Evolutionary conservation across 2,888 invertebrate genomes (phyloP).

Genomic region (Drosophila subquinaria): DNA sequence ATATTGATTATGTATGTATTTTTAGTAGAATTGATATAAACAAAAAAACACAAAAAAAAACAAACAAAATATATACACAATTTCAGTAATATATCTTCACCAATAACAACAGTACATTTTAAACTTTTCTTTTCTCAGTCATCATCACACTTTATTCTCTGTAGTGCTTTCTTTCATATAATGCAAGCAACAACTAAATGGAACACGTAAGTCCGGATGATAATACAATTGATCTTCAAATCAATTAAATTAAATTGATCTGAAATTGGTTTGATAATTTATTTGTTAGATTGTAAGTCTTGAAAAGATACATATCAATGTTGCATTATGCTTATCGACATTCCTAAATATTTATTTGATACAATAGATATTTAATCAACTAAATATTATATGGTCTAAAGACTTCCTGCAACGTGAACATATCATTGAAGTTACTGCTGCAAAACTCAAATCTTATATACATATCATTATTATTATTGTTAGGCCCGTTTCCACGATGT

Average conservation of each 20-base stretch:
- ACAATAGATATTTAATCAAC: conserved; percentile 47
- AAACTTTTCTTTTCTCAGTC: conserved; percentile 11
- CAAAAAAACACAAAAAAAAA: conserved; percentile 20
- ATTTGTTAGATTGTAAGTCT: conserved; percentile 65
- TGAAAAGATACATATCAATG: conserved; percentile 78
- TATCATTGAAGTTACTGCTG: conserved; percentile 82
- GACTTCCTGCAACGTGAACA: conserved; percentile 85
- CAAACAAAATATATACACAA: conserved; percentile 70
- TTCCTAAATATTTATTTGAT: conserved; percentile 60
- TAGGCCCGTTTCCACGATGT: conserved; percentile 24
- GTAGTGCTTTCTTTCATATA: conserved; percentile 35
- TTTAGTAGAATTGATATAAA: conserved; percentile 75
- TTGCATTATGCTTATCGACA: conserved; percentile 55
- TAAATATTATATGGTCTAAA: conserved; percentile 62
- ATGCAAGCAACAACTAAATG: not conserved
- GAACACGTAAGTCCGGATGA: conserved; percentile 58
- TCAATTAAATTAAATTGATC: conserved; percentile 9
- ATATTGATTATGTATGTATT: conserved; percentile 75
- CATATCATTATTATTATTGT: conserved; percentile 47
- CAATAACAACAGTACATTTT: conserved; percentile 34
- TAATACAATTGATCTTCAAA: not conserved
- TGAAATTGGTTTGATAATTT: conserved; percentile 17
- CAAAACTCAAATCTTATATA: conserved; percentile 54
- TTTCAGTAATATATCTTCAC: conserved; percentile 52
- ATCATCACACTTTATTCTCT: conserved; percentile 12